These are phyloP conservation scores for Dipodomys stephensi DNA, from an alignment of 2,113 vertebrate species.

Conservation along the genomic window DNA sequence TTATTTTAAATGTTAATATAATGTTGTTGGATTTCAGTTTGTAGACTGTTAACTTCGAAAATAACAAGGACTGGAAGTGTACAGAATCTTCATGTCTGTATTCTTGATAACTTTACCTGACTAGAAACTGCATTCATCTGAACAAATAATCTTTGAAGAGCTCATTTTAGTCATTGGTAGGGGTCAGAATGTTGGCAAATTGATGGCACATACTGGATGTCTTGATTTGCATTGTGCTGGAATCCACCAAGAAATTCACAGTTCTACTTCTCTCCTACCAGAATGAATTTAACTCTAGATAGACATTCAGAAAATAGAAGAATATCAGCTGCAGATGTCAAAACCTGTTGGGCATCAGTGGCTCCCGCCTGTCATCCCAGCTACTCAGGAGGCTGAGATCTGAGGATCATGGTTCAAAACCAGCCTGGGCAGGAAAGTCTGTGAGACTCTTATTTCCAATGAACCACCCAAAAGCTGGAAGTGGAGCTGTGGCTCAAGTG, in stretches of 20 bases:
- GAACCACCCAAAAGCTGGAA: too few relatives aligned
- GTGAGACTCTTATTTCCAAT: too few relatives aligned
- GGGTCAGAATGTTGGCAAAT: not conserved
- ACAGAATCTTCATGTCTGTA: slow-evolving; percentile 32
- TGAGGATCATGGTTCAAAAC: too few relatives aligned
- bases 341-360: too few relatives aligned
- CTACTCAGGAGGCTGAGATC: too few relatives aligned
- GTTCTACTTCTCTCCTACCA: not conserved
- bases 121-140: slow-evolving; percentile 12
- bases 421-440: too few relatives aligned
- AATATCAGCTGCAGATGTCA: too few relatives aligned
- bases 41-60: slow-evolving; percentile 22
- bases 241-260: not conserved
- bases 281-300: not conserved
- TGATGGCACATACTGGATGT: too few relatives aligned
- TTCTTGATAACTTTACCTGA: slow-evolving; percentile 16
- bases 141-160: not conserved
- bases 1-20: not conserved
- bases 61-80: slow-evolving; percentile 17
- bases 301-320: not conserved
- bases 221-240: not conserved
- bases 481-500: too few relatives aligned
- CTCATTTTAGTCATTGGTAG: slow-evolving; percentile 4
- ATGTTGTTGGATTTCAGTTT: slow-evolving; percentile 24
- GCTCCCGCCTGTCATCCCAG: too few relatives aligned